These are phyloP conservation scores for Lepidochitona cinerea DNA, from an alignment of 2,888 invertebrate genomes.

Conservation along the genomic window DNA sequence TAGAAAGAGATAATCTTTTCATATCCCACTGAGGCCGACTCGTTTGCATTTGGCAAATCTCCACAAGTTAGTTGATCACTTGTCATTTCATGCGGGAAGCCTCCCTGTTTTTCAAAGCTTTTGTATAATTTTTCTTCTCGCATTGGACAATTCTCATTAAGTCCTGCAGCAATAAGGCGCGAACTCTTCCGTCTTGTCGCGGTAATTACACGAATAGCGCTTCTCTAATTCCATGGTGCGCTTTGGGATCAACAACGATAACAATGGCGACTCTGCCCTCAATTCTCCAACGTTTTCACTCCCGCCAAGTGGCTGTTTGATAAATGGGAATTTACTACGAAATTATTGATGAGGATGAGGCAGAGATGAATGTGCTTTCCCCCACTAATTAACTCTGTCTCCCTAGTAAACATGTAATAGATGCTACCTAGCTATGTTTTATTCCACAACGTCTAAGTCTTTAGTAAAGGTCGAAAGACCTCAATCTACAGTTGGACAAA, in stretches of 20 bases:
- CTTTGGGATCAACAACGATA: neutral
- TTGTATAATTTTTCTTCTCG: too few species aligned
- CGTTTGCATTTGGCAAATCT: too few species aligned
- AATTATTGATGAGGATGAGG: conserved; percentile 5
- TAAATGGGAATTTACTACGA: neutral
- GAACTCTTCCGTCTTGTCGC: neutral
- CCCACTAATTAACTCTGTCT: neutral
- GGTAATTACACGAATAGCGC: neutral
- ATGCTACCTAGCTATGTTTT: neutral
- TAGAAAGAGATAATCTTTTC: too few species aligned
- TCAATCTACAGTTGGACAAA: too few species aligned
- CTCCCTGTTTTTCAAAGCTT: too few species aligned
- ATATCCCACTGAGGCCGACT: too few species aligned
- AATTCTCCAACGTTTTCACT: neutral
- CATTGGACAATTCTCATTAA: neutral
- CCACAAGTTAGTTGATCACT: too few species aligned
- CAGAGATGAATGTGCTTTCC: neutral
- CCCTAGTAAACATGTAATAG: neutral
- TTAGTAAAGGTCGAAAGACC: neutral
- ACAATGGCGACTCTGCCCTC: neutral
- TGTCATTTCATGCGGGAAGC: too few species aligned
- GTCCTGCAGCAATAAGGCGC: neutral
- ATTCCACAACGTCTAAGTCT: neutral
- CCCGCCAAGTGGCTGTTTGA: neutral
- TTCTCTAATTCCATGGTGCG: neutral